Evolutionary conservation across 2,113 vertebrate genomes (phyloP), one percentile per base, ranked within the genome.

Genomic region (Noctilio leporinus): DNA sequence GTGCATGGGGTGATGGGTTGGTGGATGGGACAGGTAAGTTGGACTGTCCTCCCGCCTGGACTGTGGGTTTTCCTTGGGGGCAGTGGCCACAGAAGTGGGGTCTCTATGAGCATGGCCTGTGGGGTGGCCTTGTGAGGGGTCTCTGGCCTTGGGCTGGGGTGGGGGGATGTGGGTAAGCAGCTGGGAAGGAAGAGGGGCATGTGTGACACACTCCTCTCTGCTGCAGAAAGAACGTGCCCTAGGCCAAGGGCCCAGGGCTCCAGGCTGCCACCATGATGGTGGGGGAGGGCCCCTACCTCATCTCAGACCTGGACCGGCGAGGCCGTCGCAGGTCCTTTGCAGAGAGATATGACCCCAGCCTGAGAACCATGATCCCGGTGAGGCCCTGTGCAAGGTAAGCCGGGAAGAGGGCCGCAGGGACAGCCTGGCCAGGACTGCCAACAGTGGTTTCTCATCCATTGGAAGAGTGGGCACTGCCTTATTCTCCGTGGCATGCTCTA

Each of bases 321-420:
- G 73, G 93, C 64, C 82, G 14, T 7, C 64, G 84, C n/a, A 97
- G 67, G 26, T 94, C 96, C 1, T 87, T 98, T 33, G 49, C 49
- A 7, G 95, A 97, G 59, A 99, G 98, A 96, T 98, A 99, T 73
- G 87, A 98, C 6, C 84, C 87, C 40, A 98, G 98, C 97, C 96
- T 98, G 30, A 98, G 98, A 98, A 98, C 94, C 7, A 92, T 98
- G 90, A 98, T 98, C 72, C 97, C 98, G 1, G 70, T 97, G n/a
- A 96, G 97, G 15, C 97, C 87, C 28, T 93, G 49, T 38, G 96
- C 97, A 86, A 97, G 96, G 97, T 97, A 89, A 97, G 83, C 97
- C 78, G 40, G 14, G 40, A 62, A 30, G 65, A 35, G 20, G 38
- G 15, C 2, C 35, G 69, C 28, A 85, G 45, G 33, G 67, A 38